A percentile compares a stretch with the other conserved stretches of the same genome.
Conservation (phyloP, 2,113 vertebrate species). For the Protobothrops mucrosquamatus region DNA sequence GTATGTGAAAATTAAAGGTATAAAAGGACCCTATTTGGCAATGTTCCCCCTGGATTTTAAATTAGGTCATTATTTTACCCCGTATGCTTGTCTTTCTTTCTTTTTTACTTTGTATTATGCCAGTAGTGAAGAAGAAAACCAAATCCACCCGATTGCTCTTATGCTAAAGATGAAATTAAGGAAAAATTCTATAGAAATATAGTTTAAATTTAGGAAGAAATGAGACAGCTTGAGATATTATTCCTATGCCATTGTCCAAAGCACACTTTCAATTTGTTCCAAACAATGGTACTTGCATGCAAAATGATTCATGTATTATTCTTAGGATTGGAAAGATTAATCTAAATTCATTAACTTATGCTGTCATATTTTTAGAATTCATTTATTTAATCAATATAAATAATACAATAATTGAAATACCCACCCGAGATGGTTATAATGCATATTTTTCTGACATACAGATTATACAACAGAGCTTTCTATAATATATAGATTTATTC, state of each 20-base stretch:
- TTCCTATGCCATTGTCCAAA: not conserved
- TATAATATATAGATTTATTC: not conserved
- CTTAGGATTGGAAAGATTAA: not conserved
- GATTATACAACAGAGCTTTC: not conserved
- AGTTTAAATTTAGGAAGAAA: not conserved
- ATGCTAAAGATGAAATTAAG: not conserved
- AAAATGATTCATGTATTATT: not conserved
- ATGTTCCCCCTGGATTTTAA: not conserved
- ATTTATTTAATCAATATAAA: not conserved
- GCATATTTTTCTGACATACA: not conserved
- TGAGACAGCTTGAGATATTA: not conserved
- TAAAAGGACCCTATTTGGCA: conserved; percentile 15
- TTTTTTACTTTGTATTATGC: conserved; percentile 9
- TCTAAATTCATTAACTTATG: not conserved
- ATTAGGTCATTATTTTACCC: conserved; percentile 18
- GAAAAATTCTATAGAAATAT: not conserved
- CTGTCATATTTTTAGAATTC: not conserved
- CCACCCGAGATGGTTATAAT: not conserved
- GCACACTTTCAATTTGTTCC: not conserved
- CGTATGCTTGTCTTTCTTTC: not conserved
- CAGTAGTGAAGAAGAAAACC: not conserved
- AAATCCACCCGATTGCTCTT: not conserved
- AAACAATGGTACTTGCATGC: no score
- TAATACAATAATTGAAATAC: not conserved
- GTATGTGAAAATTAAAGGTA: conserved; percentile 32